Evolutionary conservation across 2,797 vertebrate genomes (phyloP).

Genomic region (Rhinogobio ventralis): DNA sequence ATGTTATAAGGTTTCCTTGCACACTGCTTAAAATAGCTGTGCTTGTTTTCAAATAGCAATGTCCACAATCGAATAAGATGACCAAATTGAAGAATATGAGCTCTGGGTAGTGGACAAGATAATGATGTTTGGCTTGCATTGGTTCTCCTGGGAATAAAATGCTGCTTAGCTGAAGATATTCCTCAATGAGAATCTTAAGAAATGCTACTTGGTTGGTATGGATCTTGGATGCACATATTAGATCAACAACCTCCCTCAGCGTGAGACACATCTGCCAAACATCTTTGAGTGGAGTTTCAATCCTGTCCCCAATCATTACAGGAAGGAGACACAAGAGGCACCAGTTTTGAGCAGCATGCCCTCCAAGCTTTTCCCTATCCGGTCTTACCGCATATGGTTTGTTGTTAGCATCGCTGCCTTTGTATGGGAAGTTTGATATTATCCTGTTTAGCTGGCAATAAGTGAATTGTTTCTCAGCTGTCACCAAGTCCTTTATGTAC

Average conservation of each 20-base stretch:
- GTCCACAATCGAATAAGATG: background rate
- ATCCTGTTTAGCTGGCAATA: conserved; percentile 3
- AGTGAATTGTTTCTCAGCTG: background rate
- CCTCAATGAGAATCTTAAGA: background rate
- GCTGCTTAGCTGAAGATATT: background rate
- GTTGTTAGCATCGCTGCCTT: background rate
- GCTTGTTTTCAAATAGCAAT: background rate
- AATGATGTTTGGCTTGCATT: background rate
- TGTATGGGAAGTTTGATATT: background rate
- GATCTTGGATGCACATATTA: background rate
- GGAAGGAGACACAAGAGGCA: background rate
- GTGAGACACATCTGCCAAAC: background rate
- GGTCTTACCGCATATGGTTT: background rate
- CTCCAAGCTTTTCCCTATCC: background rate
- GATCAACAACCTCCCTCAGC: background rate
- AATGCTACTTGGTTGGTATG: background rate
- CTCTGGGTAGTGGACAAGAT: background rate
- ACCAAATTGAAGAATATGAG: background rate
- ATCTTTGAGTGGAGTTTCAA: background rate
- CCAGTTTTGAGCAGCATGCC: background rate
- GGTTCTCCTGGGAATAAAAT: background rate
- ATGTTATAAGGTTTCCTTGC: background rate
- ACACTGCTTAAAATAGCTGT: background rate
- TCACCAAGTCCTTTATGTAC: background rate
- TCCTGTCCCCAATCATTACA: background rate